These are phyloP conservation scores for Drosophila nannoptera DNA, from an alignment of 1,140 invertebrate species.

Conservation along the genomic window DNA sequence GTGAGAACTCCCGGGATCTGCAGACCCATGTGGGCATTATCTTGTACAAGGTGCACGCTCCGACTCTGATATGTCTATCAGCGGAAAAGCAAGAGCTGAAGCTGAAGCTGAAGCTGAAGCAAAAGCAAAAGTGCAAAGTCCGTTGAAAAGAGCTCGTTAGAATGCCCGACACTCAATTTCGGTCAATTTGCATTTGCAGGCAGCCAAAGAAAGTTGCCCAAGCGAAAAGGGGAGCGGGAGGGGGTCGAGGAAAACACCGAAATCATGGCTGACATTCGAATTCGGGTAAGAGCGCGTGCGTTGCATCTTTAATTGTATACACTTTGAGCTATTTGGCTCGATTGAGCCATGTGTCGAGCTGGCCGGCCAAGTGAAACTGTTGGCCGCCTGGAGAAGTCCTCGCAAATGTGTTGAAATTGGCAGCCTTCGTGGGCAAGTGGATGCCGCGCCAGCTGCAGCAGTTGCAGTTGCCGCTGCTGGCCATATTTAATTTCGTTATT, in stretches of 20 bases:
- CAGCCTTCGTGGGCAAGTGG: constrained; percentile 50
- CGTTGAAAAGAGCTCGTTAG: constrained; percentile 50
- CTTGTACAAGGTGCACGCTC: no score
- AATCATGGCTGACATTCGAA: constrained; percentile 36
- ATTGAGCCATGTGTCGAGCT: constrained; percentile 23
- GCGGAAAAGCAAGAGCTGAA: not conserved
- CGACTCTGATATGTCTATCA: constrained; percentile 2
- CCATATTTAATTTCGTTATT: constrained; percentile 77
- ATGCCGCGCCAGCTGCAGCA: constrained; percentile 7
- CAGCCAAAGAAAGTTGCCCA: constrained; percentile 70
- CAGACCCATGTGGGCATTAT: no score
- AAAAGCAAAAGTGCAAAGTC: constrained; percentile 67
- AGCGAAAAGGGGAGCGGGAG: constrained; percentile 30
- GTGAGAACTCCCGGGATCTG: no score
- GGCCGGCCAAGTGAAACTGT: constrained; percentile 49
- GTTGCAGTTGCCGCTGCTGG: constrained; percentile 53
- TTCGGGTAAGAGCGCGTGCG: constrained; percentile 57
- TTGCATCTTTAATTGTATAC: constrained; percentile 73
- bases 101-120: constrained; percentile 41
- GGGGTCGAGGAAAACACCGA: constrained; percentile 30
- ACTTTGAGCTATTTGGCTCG: constrained; percentile 49
- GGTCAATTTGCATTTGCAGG: constrained; percentile 68
- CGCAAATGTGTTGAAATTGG: constrained; percentile 64
- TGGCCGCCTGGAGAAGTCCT: constrained; percentile 12
- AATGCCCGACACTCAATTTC: constrained; percentile 61